Conservation (phyloP, 53 echinoderm and acorn worm genomes). For the Pentamera pediparva region DNA sequence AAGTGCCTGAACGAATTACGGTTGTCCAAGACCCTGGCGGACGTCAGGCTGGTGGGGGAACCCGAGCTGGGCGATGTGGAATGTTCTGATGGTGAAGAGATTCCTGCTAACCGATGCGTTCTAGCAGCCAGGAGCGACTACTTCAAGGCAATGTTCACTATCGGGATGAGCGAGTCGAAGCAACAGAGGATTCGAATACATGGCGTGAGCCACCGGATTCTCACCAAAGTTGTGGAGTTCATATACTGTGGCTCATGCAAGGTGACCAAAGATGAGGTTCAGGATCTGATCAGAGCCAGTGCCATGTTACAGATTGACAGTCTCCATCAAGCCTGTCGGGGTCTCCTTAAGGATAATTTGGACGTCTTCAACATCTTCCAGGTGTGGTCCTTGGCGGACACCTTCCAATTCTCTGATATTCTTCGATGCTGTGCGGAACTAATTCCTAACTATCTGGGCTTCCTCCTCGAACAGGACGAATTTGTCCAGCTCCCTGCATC, state of each 20-base stretch:
- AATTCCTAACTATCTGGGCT: neutral
- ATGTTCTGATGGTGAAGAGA: neutral
- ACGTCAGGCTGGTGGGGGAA: conserved; percentile 17
- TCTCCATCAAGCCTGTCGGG: neutral
- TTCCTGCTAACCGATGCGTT: conserved; percentile 14
- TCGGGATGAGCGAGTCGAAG: conserved; percentile 17
- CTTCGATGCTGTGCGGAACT: conserved; percentile 2
- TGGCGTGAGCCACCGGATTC: neutral
- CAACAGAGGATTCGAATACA: conserved; percentile 19
- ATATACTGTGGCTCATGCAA: conserved; percentile 5
- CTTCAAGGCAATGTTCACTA: conserved; percentile 25
- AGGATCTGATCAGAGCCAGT: neutral
- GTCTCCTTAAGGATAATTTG: neutral
- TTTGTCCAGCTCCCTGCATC: conserved; percentile 16
- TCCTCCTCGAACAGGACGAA: neutral
- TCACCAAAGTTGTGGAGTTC: conserved; percentile 15
- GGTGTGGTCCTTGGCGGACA: conserved; percentile 16
- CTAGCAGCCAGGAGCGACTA: conserved; percentile 23
- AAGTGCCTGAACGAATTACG: conserved; percentile 6
- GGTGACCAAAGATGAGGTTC: neutral
- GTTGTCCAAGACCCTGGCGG: neutral
- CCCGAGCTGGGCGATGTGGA: neutral
- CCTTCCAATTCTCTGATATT: neutral
- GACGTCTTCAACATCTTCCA: conserved; percentile 5
- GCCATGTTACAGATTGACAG: conserved; percentile 10